phyloP scores from a whole-genome alignment of 2,888 invertebrate genomes.

The Lepidochrysops patricia region DNA sequence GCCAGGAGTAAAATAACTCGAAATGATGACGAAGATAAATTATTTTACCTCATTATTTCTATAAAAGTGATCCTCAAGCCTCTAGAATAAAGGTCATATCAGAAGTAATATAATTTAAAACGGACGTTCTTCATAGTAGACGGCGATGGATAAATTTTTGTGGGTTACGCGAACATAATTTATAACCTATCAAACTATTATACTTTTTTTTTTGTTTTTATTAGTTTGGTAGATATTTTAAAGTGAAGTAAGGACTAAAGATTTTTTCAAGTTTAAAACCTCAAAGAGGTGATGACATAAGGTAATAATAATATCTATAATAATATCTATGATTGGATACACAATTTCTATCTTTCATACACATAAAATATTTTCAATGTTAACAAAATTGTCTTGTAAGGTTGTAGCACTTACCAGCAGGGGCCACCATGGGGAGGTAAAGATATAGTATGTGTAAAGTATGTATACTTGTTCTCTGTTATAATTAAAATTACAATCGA shows the following conservation, averaged over 20 bases:
- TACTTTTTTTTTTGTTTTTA: no score
- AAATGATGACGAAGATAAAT: no score
- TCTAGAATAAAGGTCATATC: no score
- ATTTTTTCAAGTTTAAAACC: no score
- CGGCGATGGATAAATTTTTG: neutral
- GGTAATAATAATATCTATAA: no score
- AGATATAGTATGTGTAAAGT: slow-evolving; percentile 18
- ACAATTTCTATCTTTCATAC: neutral
- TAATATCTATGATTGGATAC: neutral
- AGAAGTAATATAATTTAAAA: no score
- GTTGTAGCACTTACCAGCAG: slow-evolving; percentile 17
- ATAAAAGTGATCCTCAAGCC: no score
- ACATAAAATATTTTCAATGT: neutral
- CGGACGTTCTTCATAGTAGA: neutral
- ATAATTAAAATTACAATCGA: neutral
- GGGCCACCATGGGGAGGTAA: slow-evolving; percentile 12
- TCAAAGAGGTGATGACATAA: no score
- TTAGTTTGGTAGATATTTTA: neutral
- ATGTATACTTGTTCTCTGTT: neutral
- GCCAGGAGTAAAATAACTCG: no score
- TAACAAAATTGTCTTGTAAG: slow-evolving; percentile 12
- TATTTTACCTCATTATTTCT: no score
- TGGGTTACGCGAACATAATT: neutral
- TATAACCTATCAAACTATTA: neutral
- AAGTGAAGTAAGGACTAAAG: no score